Percentiles rank a stretch among this genome's conserved stretches.
Evolutionary conservation across 1,140 invertebrate genomes (phyloP).

Genomic region (Asbolus verrucosus): DNA sequence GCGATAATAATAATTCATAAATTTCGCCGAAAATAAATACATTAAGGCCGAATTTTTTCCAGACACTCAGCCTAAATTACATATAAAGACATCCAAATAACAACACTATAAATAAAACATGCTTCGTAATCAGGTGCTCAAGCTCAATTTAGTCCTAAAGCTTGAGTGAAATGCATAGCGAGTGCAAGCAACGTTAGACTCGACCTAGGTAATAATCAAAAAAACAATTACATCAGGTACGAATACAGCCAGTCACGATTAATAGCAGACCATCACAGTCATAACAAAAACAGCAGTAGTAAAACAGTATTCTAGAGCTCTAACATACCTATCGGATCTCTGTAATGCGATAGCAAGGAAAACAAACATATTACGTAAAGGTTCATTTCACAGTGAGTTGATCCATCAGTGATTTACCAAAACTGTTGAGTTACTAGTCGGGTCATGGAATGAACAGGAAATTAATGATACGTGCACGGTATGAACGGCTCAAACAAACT

Average conservation of each 20-base stretch:
- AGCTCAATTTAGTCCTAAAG: constrained; percentile 33
- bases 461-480: neutral
- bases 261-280: constrained; percentile 23
- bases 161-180: constrained; percentile 32
- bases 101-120: constrained; percentile 38
- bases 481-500: no score
- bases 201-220: constrained; percentile 59
- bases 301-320: constrained; percentile 47
- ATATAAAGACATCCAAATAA: constrained; percentile 35
- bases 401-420: constrained; percentile 24
- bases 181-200: constrained; percentile 54
- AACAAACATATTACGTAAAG: constrained; percentile 55
- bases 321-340: constrained; percentile 64
- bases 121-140: constrained; percentile 30
- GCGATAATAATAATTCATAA: constrained; percentile 24
- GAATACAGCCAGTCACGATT: constrained; percentile 47
- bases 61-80: constrained; percentile 23
- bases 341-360: constrained; percentile 61
- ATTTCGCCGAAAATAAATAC: neutral
- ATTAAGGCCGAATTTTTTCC: constrained; percentile 2
- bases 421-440: neutral
- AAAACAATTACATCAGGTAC: constrained; percentile 32
- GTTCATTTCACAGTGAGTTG: constrained; percentile 32
- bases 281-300: constrained; percentile 45
- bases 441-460: neutral